Conservation (phyloP, 2,888 invertebrate species). For the Polietes domitor region DNA sequence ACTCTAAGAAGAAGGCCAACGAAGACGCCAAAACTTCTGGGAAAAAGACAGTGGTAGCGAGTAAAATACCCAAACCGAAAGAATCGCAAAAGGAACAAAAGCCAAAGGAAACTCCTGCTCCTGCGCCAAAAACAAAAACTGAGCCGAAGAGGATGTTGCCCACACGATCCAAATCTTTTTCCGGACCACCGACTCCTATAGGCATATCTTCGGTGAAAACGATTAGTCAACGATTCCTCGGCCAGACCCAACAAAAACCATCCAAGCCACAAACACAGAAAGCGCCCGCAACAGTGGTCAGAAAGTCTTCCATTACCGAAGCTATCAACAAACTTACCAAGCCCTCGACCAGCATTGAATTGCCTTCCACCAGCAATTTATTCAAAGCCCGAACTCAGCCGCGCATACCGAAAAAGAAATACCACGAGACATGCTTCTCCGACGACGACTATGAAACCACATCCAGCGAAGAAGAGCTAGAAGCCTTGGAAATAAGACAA, state of each 20-base stretch:
- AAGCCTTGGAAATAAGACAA: constrained; percentile 70
- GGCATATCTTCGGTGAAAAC: constrained; percentile 78
- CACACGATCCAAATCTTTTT: constrained; percentile 78
- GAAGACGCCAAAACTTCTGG: neutral
- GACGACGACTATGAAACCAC: constrained; percentile 84
- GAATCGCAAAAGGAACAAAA: constrained; percentile 52
- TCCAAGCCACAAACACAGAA: constrained; percentile 70
- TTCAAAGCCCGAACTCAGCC: constrained; percentile 76
- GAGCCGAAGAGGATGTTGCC: constrained; percentile 72
- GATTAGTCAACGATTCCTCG: constrained; percentile 78
- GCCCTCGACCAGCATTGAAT: constrained; percentile 62
- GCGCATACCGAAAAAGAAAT: constrained; percentile 81
- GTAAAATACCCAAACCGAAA: constrained; percentile 60
- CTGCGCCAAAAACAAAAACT: constrained; percentile 67
- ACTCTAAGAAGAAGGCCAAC: constrained; percentile 23
- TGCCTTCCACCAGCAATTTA: constrained; percentile 69
- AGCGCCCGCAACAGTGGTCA: constrained; percentile 69
- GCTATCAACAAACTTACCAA: constrained; percentile 76
- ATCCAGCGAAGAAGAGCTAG: constrained; percentile 75
- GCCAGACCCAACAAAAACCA: constrained; percentile 70
- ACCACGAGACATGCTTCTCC: constrained; percentile 84
- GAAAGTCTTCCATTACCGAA: constrained; percentile 77
- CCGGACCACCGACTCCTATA: constrained; percentile 76
- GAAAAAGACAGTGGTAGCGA: constrained; percentile 40
- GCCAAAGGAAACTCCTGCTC: constrained; percentile 71